Base-by-base conservation (phyloP, 1,140 invertebrate species). In the Arctopsyche grandis region DNA sequence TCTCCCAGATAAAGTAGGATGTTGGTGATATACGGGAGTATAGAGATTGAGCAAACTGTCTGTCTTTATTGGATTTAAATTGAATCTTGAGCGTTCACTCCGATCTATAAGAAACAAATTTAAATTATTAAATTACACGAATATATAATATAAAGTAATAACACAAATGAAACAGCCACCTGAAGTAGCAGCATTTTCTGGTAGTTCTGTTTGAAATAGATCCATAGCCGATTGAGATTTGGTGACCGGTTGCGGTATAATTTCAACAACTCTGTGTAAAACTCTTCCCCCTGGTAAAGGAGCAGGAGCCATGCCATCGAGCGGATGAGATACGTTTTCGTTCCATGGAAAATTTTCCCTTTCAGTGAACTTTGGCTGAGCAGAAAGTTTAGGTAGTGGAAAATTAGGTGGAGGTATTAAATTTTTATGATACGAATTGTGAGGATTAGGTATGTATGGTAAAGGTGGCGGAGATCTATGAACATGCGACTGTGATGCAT, bases 11-110 rank as follows among this genome's bases (percentile, higher is more conserved):
- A 79, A 46, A 4, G 24, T 73, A 43, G 70, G 78, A 66, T 79
- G 60, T 29, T 75, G 78, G 48, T 79, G 80, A 70, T 81, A 81
- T 1, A 81, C 80, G 12, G 80, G 80, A 19, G 76, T 81, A 66
- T 81, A 81, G 21, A 81, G 74, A 58, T 73, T 77, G 29, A 81
- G 46, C 44, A 81, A 69, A 21, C 48, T 76, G 16, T 81, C 80
- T 10, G 77, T 26, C 74, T 81, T 79, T 16, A 77, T 43, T 0
- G 77, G 26, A 21, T 74, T 78, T 19, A 78, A 69, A 70, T 81
- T 81, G n/a, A 74, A 60, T 75, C 80, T 70, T 22, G 63, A n/a
- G 74, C 73, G 44, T 22, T 81, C 80, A 21, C 10, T 12, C 1
- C 43, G 77, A 12, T 14, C 14, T 12, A 22, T 14, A 3, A 44